Evolutionary conservation across 2,113 vertebrate species (phyloP), one percentile per base, ranked within the genome.

Genomic region (Rhineura floridana): DNA sequence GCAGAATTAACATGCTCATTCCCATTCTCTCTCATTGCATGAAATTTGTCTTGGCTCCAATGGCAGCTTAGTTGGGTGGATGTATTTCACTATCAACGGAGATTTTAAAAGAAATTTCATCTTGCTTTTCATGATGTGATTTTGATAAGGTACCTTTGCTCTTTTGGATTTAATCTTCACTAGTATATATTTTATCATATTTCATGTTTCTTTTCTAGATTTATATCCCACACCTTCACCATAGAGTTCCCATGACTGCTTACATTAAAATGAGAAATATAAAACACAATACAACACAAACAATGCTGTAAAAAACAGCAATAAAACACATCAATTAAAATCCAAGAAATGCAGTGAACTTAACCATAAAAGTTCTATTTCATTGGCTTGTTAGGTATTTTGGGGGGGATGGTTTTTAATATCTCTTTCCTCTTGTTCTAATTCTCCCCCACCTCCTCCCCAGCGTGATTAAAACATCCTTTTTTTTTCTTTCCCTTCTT

Each of bases 381-480:
- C 33, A 69, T 78, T 67, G 6, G 4, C 25, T 86, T 67, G 52
- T 62, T 76, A 48, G 28, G 39, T 75, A 42, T 17, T 76, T 42
- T 44, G 59, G 39, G 33, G n/a, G 55, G 55, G 17, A 79, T 36
- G 3, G 12, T 46, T 21, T 78, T 86, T 17, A 4, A 65, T 28
- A 33, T 9, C 11, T 50, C 6, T 63, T 36, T 77, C 6, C 44
- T 25, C 59, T 65, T 9, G 19, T 19, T 36, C 50, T 36, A n/a
- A 36, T 80, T 42, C 55, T 19, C 17, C 4, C 3, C 55, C 42
- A 44, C 42, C 30, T 23, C 33, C 4, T 17, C 36, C 21, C 13
- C 17, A 30, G 17, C 39, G 23, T 10, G 30, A 75, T 85, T 52
- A 69, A 50, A 83, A 33, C 59, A 46, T 80, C 91, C 48, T 92